Conservation (phyloP, 2,113 vertebrate species). For the Sardina pilchardus region DNA sequence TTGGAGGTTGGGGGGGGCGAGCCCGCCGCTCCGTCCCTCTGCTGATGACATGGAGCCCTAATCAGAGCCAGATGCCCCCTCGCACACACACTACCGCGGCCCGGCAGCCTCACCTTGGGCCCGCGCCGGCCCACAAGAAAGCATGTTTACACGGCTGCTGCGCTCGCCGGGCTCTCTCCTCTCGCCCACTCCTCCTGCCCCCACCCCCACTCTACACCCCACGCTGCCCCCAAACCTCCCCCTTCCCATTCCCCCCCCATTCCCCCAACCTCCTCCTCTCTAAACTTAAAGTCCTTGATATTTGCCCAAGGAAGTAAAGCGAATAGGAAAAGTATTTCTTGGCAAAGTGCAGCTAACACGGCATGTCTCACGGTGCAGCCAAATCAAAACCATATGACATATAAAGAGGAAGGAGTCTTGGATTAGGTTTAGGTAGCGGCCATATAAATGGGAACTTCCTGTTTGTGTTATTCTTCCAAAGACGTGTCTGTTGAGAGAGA, state of each 20-base stretch:
- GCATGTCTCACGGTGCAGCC: conserved; percentile 43
- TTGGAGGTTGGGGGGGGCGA: conserved; percentile 31
- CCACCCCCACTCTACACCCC: conserved; percentile 24
- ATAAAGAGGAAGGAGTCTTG: conserved; percentile 43
- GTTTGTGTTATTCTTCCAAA: conserved; percentile 50
- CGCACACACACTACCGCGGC: conserved; percentile 32
- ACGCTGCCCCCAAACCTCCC: neutral
- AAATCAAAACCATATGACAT: conserved; percentile 67
- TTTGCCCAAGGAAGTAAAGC: conserved; percentile 66
- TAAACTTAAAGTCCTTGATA: conserved; percentile 53
- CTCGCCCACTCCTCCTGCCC: neutral
- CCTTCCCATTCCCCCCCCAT: conserved; percentile 8
- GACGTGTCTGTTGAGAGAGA: conserved; percentile 30
- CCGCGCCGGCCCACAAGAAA: conserved; percentile 49
- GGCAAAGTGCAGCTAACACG: conserved; percentile 51
- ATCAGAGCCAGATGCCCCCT: conserved; percentile 73
- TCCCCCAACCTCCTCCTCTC: conserved; percentile 24
- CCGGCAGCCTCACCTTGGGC: conserved; percentile 60
- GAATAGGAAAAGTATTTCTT: conserved; percentile 64
- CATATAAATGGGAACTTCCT: conserved; percentile 57
- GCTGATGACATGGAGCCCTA: conserved; percentile 68
- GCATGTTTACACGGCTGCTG: conserved; percentile 67
- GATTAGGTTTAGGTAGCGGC: conserved; percentile 55
- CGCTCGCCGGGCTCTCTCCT: conserved; percentile 53
- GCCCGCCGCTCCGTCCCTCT: conserved; percentile 52